These are phyloP conservation scores for Brachyhypopomus gauderio DNA, from an alignment of 2,113 vertebrate genomes.

Conservation along the genomic window DNA sequence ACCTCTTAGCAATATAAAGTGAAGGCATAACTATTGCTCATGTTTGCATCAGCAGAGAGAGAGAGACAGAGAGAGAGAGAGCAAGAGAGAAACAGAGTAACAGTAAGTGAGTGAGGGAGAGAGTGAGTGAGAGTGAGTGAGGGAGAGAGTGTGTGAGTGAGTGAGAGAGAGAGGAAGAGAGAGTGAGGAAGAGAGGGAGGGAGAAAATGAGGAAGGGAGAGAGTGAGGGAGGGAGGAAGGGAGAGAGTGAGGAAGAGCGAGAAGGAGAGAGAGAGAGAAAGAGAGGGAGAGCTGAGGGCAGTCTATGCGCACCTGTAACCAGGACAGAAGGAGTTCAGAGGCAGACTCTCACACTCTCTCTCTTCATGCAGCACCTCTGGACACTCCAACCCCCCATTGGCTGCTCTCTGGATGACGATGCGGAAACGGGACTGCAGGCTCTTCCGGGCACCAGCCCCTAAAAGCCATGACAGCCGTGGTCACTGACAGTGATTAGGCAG, in stretches of 20 bases:
- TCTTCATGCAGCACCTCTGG: constrained; percentile 87
- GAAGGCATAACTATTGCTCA: constrained; percentile 22
- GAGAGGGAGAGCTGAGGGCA: not conserved
- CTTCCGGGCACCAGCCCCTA: constrained; percentile 50
- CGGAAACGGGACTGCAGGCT: constrained; percentile 85
- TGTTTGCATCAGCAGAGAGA: constrained; percentile 25
- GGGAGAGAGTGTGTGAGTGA: too few relatives aligned
- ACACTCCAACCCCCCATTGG: constrained; percentile 93
- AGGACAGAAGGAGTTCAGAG: constrained; percentile 68
- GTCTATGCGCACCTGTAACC: constrained; percentile 82
- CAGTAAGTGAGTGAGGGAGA: not conserved
- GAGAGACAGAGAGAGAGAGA: not conserved
- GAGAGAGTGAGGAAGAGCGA: not conserved
- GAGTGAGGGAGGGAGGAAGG: not conserved
- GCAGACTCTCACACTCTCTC: constrained; percentile 81
- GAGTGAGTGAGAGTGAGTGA: not conserved
- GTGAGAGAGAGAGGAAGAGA: too few relatives aligned
- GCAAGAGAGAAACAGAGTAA: not conserved
- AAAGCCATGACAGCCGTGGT: not conserved
- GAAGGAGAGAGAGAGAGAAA: too few relatives aligned
- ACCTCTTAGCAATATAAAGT: not conserved
- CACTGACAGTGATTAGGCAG: not conserved
- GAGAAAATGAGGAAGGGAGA: not conserved
- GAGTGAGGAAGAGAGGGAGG: not conserved
- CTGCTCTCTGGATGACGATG: constrained; percentile 85